Conservation (phyloP, 2,888 invertebrate species). For the Polydrusus tereticollis region DNA sequence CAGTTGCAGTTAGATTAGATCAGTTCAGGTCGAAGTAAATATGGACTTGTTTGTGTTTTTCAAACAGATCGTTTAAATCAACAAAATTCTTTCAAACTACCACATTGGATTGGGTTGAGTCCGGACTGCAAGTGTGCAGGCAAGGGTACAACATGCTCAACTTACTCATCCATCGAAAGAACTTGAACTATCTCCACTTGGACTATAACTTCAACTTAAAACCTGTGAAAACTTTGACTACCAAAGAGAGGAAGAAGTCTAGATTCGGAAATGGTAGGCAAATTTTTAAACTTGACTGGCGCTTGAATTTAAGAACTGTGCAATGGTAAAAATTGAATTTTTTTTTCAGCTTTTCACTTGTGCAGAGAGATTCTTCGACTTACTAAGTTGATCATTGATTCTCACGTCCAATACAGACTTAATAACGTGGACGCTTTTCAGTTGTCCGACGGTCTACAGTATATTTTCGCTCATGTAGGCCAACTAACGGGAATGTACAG, state of each 20-base stretch:
- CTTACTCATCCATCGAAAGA: conserved; percentile 98
- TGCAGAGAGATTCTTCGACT: conserved; percentile 98
- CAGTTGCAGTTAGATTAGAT: too few species aligned
- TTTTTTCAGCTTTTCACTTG: conserved; percentile 90
- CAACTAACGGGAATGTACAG: conserved; percentile 99
- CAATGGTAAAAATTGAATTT: neutral
- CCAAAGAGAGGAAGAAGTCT: conserved; percentile 99
- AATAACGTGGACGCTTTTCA: conserved; percentile 99
- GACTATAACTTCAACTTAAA: conserved; percentile 99
- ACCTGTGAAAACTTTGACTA: conserved; percentile 98
- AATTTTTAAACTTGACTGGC: too few species aligned
- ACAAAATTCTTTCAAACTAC: conserved; percentile 99
- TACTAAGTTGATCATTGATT: conserved; percentile 98
- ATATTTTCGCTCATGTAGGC: conserved; percentile 99
- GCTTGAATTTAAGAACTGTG: too few species aligned
- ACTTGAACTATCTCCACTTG: conserved; percentile 98
- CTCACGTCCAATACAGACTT: conserved; percentile 98
- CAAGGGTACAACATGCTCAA: conserved; percentile 99
- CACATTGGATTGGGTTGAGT: conserved; percentile 99
- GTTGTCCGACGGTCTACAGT: conserved; percentile 97
- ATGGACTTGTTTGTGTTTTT: too few species aligned
- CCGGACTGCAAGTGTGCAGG: conserved; percentile 96
- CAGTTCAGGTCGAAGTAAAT: too few species aligned
- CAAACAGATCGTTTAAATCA: conserved; percentile 97
- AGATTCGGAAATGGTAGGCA: conserved; percentile 90